These are phyloP conservation scores for Sesia bembeciformis DNA, from an alignment of 2,888 invertebrate species.

Conservation along the genomic window DNA sequence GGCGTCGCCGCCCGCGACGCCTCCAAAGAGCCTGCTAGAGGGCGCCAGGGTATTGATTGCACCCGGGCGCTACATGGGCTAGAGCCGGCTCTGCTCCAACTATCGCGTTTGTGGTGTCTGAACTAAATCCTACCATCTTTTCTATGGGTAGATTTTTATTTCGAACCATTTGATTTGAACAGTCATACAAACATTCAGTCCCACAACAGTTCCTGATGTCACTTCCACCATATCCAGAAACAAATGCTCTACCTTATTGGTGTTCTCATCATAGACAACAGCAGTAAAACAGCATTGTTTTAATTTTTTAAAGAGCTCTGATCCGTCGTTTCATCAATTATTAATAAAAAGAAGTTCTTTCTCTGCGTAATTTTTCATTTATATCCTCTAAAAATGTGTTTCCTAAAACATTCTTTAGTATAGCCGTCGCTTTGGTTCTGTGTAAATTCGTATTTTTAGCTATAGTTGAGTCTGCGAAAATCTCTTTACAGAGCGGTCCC, in stretches of 20 bases:
- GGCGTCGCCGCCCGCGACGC: too few relatives aligned
- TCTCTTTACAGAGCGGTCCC: neutral
- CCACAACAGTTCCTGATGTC: conserved; percentile 8
- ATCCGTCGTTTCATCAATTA: conserved; percentile 12
- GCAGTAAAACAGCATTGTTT: conserved; percentile 8
- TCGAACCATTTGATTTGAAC: conserved; percentile 9
- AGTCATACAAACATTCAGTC: conserved; percentile 5
- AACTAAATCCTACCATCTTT: conserved; percentile 18
- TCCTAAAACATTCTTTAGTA: conserved; percentile 2
- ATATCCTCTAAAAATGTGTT: neutral
- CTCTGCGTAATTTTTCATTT: neutral
- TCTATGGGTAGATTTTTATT: conserved; percentile 14
- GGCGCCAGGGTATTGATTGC: too few relatives aligned
- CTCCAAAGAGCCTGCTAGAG: too few relatives aligned
- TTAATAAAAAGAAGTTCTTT: conserved; percentile 4
- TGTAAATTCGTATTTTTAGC: neutral
- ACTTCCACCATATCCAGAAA: conserved; percentile 15
- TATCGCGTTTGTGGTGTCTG: conserved; percentile 27
- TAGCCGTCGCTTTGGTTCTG: conserved; percentile 1
- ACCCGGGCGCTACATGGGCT: too few relatives aligned
- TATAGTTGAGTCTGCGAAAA: conserved; percentile 3
- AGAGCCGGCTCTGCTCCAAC: too few relatives aligned
- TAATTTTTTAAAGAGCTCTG: conserved; percentile 6
- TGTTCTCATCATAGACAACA: conserved; percentile 2
- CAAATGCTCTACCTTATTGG: conserved; percentile 3